Percentiles rank a stretch among this genome's conserved stretches.
phyloP scores from a whole-genome alignment of 2,113 vertebrate genomes.

The Nothoprocta pentlandii region DNA sequence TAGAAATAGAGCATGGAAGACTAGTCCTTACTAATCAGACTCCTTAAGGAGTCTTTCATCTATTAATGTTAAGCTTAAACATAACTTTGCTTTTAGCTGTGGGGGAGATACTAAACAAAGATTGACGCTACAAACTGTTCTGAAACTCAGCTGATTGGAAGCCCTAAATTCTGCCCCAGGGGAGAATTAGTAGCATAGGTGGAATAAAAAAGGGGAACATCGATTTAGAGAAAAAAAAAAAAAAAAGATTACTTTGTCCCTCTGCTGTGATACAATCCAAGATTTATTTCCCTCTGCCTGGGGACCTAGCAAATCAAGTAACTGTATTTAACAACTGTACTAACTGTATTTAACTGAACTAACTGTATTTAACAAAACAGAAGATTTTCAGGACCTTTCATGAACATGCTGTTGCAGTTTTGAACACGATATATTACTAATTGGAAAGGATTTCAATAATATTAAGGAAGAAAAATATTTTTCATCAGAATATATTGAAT shows the following conservation, averaged over 20 bases:
- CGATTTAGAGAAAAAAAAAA: not conserved
- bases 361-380: constrained; percentile 22
- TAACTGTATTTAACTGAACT: not conserved
- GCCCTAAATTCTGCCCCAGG: not conserved
- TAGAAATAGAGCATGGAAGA: not conserved
- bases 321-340: not conserved
- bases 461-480: not conserved
- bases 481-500: not conserved
- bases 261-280: constrained; percentile 18
- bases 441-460: not conserved
- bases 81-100: not conserved
- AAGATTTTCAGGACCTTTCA: not conserved
- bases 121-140: not conserved
- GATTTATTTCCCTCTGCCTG: not conserved
- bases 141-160: not conserved
- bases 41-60: not conserved
- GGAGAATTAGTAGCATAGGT: constrained; percentile 4
- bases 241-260: constrained; percentile 21
- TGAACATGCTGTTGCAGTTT: not conserved
- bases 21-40: not conserved
- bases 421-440: not conserved
- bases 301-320: constrained; percentile 3
- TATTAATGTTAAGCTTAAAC: constrained; percentile 7
- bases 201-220: not conserved
- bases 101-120: not conserved